Evolutionary conservation across 2,113 vertebrate species (phyloP).

Genomic region (Hyaena hyaena): DNA sequence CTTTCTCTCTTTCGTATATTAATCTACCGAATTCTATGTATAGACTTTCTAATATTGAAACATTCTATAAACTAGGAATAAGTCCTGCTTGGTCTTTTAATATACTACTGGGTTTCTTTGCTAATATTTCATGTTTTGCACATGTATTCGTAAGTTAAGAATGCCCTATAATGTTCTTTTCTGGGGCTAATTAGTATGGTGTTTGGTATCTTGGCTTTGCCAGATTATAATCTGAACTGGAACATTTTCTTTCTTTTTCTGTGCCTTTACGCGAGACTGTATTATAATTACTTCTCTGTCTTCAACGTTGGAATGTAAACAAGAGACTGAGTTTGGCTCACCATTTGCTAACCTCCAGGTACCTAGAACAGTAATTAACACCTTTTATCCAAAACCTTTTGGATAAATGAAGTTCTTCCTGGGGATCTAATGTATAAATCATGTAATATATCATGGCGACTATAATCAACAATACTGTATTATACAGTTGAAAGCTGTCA

Average conservation of each 20-base stretch:
- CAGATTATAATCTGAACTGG: not conserved
- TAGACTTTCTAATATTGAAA: slow-evolving; percentile 26
- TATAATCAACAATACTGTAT: not conserved
- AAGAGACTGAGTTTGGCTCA: not conserved
- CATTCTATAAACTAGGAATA: not conserved
- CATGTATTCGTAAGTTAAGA: not conserved
- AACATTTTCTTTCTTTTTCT: not conserved
- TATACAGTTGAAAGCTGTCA: not conserved
- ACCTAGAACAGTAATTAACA: not conserved
- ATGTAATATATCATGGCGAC: no score
- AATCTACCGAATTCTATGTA: not conserved
- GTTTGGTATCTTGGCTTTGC: not conserved
- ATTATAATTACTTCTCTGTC: not conserved
- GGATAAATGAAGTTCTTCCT: not conserved
- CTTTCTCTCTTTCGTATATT: not conserved
- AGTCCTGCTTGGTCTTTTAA: not conserved
- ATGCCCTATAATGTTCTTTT: not conserved
- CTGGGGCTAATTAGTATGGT: not conserved
- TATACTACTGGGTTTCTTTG: not conserved
- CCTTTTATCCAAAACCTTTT: not conserved
- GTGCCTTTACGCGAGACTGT: not conserved
- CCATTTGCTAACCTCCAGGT: not conserved
- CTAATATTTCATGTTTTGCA: not conserved
- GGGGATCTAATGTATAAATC: not conserved
- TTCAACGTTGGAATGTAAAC: not conserved